Conservation (phyloP, 1,140 invertebrate species). For the Drosophila pseudoananassae region DNA sequence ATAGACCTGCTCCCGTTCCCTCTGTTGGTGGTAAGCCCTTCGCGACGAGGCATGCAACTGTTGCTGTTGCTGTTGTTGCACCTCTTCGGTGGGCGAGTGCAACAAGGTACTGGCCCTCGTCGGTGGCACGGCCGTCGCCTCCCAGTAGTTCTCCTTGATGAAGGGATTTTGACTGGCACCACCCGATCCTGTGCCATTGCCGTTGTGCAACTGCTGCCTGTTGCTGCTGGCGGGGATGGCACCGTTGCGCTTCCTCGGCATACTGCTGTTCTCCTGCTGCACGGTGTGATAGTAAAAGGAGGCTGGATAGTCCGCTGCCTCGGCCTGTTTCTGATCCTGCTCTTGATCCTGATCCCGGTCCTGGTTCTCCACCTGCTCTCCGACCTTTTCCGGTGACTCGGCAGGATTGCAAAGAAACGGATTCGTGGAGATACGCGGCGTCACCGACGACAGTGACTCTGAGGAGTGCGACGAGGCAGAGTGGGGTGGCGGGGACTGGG, state of each 20-base stretch:
- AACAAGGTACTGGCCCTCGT: slow-evolving; percentile 55
- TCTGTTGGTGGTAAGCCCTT: slow-evolving; percentile 63
- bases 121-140: slow-evolving; percentile 47
- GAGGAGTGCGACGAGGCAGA: slow-evolving; percentile 85
- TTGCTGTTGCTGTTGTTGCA: slow-evolving; percentile 44
- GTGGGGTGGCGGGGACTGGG: slow-evolving; percentile 81
- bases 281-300: slow-evolving; percentile 71
- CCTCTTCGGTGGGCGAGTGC: slow-evolving; percentile 65
- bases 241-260: slow-evolving; percentile 75
- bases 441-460: slow-evolving; percentile 83
- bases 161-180: slow-evolving; percentile 76
- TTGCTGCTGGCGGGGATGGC: slow-evolving; percentile 33
- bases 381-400: slow-evolving; percentile 46
- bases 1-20: slow-evolving; percentile 57
- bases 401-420: slow-evolving; percentile 72
- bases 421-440: slow-evolving; percentile 84
- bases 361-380: slow-evolving; percentile 15
- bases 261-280: slow-evolving; percentile 38
- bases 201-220: slow-evolving; percentile 35
- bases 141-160: slow-evolving; percentile 83
- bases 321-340: slow-evolving; percentile 15
- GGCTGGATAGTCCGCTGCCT: slow-evolving; percentile 55
- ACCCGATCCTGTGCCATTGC: slow-evolving; percentile 29
- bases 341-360: slow-evolving; percentile 17
- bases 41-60: slow-evolving; percentile 53